Base-by-base conservation (phyloP, 2,888 invertebrate genomes). In the Anthophora plumipes region DNA sequence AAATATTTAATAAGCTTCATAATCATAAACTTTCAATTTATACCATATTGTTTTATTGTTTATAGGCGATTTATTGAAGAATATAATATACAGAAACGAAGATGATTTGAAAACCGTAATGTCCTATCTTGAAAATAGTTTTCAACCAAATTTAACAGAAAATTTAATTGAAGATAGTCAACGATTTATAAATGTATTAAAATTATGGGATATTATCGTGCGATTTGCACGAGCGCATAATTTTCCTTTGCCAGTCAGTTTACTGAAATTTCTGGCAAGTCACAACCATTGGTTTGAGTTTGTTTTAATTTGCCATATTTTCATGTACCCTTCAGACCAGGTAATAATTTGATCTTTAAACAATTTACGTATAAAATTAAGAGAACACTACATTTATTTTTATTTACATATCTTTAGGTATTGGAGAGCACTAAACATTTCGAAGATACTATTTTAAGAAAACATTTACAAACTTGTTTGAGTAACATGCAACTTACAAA, bases 221-320 rank as follows among this genome's bases (percentile, higher is more conserved):
- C 95, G 95, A 90, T 96, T 96, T 91, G 95, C 96, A 0, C 92
- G 93, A 82, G 90, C 94, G 52, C 95, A 96, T 85, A 94, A 95
- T 82, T 91, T 95, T 48, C 93, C 94, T 6, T 91, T 95, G 52
- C 96, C 96, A 0, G 95, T 95, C 83, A 89, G 92, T 82, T 95
- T 96, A 85, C 91, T 97, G 39, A 94, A 94, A 74, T 93, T 95
- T 87, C 96, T 96, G 81, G 95, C 96, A 0, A 92, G 92, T 22
- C 92, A 93, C 0, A 95, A 96, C 91, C 94, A 95, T 68, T 97
- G 97, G 97, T 95, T 97, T 90, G 95, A 95, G 66, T 96, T 97
- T 89, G 91, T 97, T 17, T 92, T 97, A 31, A 95, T 96, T 52
- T 95, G 95, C 0, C 96, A 97, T 87, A 95, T 96, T 41, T 96